Conservation (phyloP, 92 coral and sea anemone genomes). For the Desmophyllum pertusum region DNA sequence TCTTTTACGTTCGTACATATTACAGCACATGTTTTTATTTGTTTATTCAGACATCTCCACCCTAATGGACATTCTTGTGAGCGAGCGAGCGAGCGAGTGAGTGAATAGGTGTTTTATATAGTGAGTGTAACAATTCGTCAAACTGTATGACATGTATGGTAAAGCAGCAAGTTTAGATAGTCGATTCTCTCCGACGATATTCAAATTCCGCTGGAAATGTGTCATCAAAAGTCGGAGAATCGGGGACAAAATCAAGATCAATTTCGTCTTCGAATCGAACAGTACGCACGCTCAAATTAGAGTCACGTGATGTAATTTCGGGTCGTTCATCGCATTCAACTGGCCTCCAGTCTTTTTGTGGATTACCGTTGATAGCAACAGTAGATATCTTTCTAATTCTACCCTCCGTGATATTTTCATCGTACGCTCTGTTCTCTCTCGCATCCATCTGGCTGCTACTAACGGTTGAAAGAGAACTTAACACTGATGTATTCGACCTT, state of each 20-base stretch:
- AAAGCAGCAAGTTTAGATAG: conserved; percentile 26
- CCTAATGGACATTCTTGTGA: too few relatives aligned
- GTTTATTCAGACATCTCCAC: too few relatives aligned
- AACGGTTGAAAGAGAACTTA: conserved; percentile 43
- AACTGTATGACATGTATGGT: background rate
- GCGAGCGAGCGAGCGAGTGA: too few relatives aligned
- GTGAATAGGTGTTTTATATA: too few relatives aligned
- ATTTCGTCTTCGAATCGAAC: conserved; percentile 76
- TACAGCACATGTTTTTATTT: too few relatives aligned
- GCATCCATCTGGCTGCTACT: conserved; percentile 10
- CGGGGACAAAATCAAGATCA: conserved; percentile 23
- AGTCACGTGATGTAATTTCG: conserved; percentile 39
- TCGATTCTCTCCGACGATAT: conserved; percentile 51
- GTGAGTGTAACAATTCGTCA: too few relatives aligned
- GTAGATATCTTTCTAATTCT: conserved; percentile 17
- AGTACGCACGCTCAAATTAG: conserved; percentile 63
- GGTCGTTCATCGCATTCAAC: conserved; percentile 24
- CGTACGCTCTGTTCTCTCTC: background rate
- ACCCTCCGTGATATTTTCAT: conserved; percentile 3
- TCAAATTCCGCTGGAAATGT: conserved; percentile 39
- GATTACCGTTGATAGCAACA: background rate
- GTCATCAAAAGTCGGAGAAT: conserved; percentile 33
- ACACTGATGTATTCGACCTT: conserved; percentile 40
- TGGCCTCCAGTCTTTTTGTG: conserved; percentile 6
- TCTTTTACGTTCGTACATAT: too few relatives aligned